Percentiles rank a stretch among this genome's conserved stretches.
Conservation (phyloP, 2,797 vertebrate genomes). For the Aulostomus chinensis region DNA sequence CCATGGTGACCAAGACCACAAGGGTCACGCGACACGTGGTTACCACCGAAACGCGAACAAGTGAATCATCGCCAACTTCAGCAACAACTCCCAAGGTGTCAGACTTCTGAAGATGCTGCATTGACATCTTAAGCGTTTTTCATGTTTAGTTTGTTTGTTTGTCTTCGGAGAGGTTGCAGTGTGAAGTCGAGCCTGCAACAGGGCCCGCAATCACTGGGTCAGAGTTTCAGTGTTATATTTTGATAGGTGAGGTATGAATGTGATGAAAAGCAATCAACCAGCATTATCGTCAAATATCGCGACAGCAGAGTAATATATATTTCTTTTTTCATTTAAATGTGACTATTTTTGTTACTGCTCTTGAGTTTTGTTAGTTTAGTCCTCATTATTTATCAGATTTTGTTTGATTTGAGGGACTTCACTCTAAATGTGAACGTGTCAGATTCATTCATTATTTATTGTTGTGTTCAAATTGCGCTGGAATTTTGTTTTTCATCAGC, state of each 20-base stretch:
- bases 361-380: slow-evolving; percentile 56
- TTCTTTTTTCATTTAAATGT: slow-evolving; percentile 52
- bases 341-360: slow-evolving; percentile 51
- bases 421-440: slow-evolving; percentile 55
- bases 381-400: slow-evolving; percentile 50
- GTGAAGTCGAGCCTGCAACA: slow-evolving; percentile 40
- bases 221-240: slow-evolving; percentile 50
- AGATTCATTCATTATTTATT: too few relatives aligned
- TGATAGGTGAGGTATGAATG: slow-evolving; percentile 43
- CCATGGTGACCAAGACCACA: slow-evolving; percentile 70
- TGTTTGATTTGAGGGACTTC: slow-evolving; percentile 57
- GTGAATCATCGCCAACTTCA: slow-evolving; percentile 57
- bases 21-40: slow-evolving; percentile 68
- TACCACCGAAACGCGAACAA: slow-evolving; percentile 64
- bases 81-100: slow-evolving; percentile 30
- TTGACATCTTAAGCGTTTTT: slow-evolving; percentile 29
- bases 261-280: slow-evolving; percentile 36
- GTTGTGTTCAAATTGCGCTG: slow-evolving; percentile 40
- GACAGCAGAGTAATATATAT: slow-evolving; percentile 61
- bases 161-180: slow-evolving; percentile 54
- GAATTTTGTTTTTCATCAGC: slow-evolving; percentile 13
- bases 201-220: slow-evolving; percentile 25
- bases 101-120: slow-evolving; percentile 50
- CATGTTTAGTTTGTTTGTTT: slow-evolving; percentile 13
- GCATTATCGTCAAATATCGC: slow-evolving; percentile 35